Evolutionary conservation across 2,888 invertebrate genomes (phyloP), one percentile per base, ranked within the genome.

Genomic region (Drosophila falleni): DNA sequence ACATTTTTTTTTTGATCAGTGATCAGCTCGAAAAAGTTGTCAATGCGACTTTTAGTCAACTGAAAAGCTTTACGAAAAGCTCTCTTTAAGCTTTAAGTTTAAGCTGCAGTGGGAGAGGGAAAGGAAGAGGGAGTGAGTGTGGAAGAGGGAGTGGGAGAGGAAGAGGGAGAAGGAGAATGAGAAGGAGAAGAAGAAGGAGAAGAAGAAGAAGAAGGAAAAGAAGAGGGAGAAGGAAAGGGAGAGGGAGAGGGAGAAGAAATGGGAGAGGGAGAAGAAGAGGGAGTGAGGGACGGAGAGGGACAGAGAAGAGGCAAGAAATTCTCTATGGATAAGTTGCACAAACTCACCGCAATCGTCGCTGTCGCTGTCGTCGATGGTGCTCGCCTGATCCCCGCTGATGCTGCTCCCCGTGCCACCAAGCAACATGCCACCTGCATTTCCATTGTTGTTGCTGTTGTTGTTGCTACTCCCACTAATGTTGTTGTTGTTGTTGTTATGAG

Each of bases 301-400:
- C 13, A 37, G n/a, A 6, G 37, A 37, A 15, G 3, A 8, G 15
- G 4, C 39, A 4, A 23, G 23, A 3, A 9, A 35, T 13, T 50
- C 37, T 15, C 15, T 51, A 15, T 10, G 10, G 26, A 29, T 10
- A 19, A 2, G n/a, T 16, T 11, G n/a, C 1, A 0, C 9, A 9
- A 11, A 80, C 91, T 92, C 83, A 88, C 92, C 93, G 74, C 92
- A 92, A 58, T 91, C 91, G 67, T 93, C 93, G 79, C 93, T 93
- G 78, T 93, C 93, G 82, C 93, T 93, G 67, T 93, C 93, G 65
- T 92, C 93, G 69, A 92, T 90, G 41, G 91, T 91, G 78, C 91
- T 90, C 50, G 92, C 91, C 71, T 91, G 91, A 70, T 92, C 92
- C 26, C 92, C 92, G 65, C 92, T 92, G 69, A 92, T 86, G 78